Base-by-base conservation (phyloP, 2,797 vertebrate genomes). In the Pygocentrus nattereri region DNA sequence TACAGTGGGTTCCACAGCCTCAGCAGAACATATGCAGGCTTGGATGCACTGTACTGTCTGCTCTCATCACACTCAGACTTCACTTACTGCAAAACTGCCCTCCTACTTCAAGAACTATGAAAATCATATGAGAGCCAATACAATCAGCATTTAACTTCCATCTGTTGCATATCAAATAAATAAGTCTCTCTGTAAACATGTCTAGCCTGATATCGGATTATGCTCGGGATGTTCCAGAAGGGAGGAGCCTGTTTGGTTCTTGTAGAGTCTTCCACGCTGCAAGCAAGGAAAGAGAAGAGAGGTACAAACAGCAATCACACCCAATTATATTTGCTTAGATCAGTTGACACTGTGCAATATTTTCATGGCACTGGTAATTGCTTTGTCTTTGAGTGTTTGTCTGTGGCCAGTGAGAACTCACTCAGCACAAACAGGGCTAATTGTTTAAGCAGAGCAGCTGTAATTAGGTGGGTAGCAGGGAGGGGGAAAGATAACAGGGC, bases 401-500 rank as follows among this genome's bases (percentile, higher is more conserved):
- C 56, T 54, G 19, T 56, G 71, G 41, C 69, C 30, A 70, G 62
- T 34, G 80, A 70, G 34, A 52, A 85, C 76, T 65, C 62, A 65
- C 62, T 65, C 30, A 21, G 31, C 76, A n/a, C 73, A 76, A 70
- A 83, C 34, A 44, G 79, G 82, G 75, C 69, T 74, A 85, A 82
- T 4, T 30, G n/a, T 81, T 79, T 27, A 52, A 84, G 89, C 86
- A 82, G 85, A 84, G 54, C 10, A 59, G 19, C 50, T 65, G 67
- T 87, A 90, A 90, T 85, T 87, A 85, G 83, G 86, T 65, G 76
- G 84, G 50, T 80, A 81, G 27, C 84, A 84, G 86, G 72, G 82
- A 64, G 85, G 81, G 83, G 18, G 84, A 76, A 78, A 65, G 31
- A 82, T 77, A n/a, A 34, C 31, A 54, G 47, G 77, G 65, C 77